Percentiles rank a stretch among this genome's conserved stretches.
phyloP scores from a whole-genome alignment of 2,113 vertebrate genomes.

The Scophthalmus maximus region DNA sequence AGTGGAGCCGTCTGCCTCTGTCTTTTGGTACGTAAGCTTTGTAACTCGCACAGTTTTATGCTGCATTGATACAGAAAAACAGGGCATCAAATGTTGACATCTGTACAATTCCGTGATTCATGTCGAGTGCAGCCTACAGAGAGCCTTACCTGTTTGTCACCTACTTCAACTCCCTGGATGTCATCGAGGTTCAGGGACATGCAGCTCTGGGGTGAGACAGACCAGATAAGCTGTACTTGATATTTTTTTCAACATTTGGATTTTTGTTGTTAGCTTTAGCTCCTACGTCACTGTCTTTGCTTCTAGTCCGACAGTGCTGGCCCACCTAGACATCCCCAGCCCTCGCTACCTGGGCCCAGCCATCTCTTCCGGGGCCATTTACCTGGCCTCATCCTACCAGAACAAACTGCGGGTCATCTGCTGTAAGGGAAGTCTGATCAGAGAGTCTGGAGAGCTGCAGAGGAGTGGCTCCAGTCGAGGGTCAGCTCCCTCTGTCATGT shows the following conservation, averaged over 20 bases:
- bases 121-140: slow-evolving; percentile 88
- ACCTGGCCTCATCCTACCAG: slow-evolving; percentile 98
- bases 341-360: slow-evolving; percentile 96
- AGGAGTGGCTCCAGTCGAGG: slow-evolving; percentile 82
- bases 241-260: neutral
- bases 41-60: neutral
- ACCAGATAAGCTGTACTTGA: too few relatives aligned
- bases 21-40: slow-evolving; percentile 88
- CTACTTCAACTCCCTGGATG: slow-evolving; percentile 98
- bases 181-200: slow-evolving; percentile 96
- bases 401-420: slow-evolving; percentile 98
- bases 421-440: slow-evolving; percentile 96
- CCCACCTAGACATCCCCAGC: slow-evolving; percentile 95
- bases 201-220: slow-evolving; percentile 89
- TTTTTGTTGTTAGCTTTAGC: neutral
- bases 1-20: slow-evolving; percentile 96
- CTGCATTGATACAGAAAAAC: neutral
- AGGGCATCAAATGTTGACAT: neutral
- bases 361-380: slow-evolving; percentile 96
- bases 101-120: neutral
- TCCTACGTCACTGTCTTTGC: neutral
- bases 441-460: slow-evolving; percentile 94
- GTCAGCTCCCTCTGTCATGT: slow-evolving; percentile 46
- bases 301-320: slow-evolving; percentile 89
- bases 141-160: slow-evolving; percentile 98